Percentiles rank a stretch among this genome's conserved stretches.
These are phyloP conservation scores for Xanthorhoe spadicearia DNA, from an alignment of 2,888 invertebrate species.

Conservation along the genomic window DNA sequence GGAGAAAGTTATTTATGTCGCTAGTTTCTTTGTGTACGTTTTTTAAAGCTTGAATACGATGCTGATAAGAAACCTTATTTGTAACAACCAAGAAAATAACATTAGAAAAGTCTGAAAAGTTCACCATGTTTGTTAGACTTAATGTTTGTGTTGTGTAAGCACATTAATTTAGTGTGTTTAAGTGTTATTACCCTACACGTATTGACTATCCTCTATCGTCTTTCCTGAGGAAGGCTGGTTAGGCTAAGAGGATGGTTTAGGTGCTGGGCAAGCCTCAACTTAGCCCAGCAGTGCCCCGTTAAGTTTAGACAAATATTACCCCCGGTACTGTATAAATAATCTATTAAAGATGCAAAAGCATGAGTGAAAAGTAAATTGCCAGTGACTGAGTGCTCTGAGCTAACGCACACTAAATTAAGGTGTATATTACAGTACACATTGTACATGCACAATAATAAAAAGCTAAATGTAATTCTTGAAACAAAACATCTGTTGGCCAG, in stretches of 20 bases:
- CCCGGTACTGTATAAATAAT: no score
- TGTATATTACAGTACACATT: background rate
- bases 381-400: background rate
- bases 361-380: background rate
- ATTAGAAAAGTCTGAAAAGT: background rate
- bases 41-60: background rate
- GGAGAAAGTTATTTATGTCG: constrained; percentile 23
- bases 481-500: background rate
- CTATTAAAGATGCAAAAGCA: no score
- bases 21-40: constrained; percentile 6
- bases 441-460: background rate
- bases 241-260: no score
- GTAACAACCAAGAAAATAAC: background rate
- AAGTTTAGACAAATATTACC: no score
- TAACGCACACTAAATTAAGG: background rate
- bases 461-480: background rate
- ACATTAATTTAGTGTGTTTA: no score
- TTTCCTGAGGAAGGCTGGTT: no score
- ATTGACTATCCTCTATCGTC: no score
- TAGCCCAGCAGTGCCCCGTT: no score
- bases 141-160: background rate
- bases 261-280: no score
- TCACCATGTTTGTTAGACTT: background rate
- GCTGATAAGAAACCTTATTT: background rate
- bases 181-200: no score